These are phyloP conservation scores for Seriola quinqueradiata DNA, from an alignment of 2,113 vertebrate species.

Conservation along the genomic window DNA sequence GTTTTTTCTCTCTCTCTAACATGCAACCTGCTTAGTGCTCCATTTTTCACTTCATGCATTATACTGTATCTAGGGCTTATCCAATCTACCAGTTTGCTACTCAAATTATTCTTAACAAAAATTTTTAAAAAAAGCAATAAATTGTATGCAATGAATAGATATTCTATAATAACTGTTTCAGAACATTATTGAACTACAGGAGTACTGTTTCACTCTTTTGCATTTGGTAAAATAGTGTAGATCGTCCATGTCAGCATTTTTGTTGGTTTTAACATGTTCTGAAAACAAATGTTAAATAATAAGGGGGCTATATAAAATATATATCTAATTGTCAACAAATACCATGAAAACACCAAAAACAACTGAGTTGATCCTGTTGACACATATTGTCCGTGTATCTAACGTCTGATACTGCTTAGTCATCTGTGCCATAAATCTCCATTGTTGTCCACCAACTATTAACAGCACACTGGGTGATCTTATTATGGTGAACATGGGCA, in stretches of 20 bases:
- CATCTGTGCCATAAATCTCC: too few relatives aligned
- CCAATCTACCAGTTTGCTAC: background rate
- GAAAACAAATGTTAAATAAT: too few relatives aligned
- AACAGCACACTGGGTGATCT: too few relatives aligned
- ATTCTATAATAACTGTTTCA: background rate
- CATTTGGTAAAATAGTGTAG: background rate
- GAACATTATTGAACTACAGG: background rate
- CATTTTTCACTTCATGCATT: constrained; percentile 12
- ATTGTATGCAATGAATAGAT: background rate
- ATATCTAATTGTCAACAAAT: too few relatives aligned
- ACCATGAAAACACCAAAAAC: too few relatives aligned
- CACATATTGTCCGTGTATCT: too few relatives aligned
- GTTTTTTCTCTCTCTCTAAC: background rate
- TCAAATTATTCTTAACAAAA: background rate
- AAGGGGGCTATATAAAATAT: too few relatives aligned
- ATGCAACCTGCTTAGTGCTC: constrained; percentile 36
- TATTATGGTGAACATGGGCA: too few relatives aligned
- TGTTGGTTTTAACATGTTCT: too few relatives aligned
- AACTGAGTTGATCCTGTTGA: too few relatives aligned
- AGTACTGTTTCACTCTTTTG: background rate
- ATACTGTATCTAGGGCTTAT: background rate
- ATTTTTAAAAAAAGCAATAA: background rate
- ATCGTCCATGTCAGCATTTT: background rate
- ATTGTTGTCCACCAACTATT: too few relatives aligned
- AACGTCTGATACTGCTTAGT: too few relatives aligned